Base-by-base conservation (phyloP, 1,140 invertebrate species). In the Ladona fulva region DNA sequence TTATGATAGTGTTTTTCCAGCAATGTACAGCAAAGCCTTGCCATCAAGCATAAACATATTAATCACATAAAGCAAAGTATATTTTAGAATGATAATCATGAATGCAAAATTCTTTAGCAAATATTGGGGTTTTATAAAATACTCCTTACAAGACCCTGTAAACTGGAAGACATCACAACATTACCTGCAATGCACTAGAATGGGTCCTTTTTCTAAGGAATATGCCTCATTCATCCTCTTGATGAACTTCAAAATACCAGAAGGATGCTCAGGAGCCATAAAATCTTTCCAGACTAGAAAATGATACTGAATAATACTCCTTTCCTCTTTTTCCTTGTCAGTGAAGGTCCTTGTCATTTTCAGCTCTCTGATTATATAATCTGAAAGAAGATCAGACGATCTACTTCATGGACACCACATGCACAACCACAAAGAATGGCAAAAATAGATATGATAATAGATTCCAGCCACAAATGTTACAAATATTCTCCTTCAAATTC, bases 211-310 rank as follows among this genome's bases (percentile, higher is more conserved):
- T 84, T 94, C 92, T 80, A 92, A 84, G 0, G 92, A 92, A 85
- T 95, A 95, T 0, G 92, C 93, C 80, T 96, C 93, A 85, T 96
- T 95, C 74, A 97, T 91, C 80, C 94, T 88, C 83, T 94, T 94
- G 74, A 97, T 93, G 83, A 97, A 97, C 81, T 94, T 93, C 19
- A 97, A 89, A 80, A 97, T 93, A 24, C 94, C 95, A 79, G 94
- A 91, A 0, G 95, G 94, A 85, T 97, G 92, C 82, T 97, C 95
- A 0, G 96, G 96, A 3, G 96, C 94, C 82, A 96, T 92, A 83
- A 97, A 97, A 85, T 96, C 94, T 83, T 97, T 97, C 96, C 96
- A 98, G 66, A 95, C 92, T 44, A 97, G 89, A 86, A 96, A 97
- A 86, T 97, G 96, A 85, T 97, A 97, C 83, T 98, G 96, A n/a